Conservation (phyloP, 92 coral and sea anemone genomes). For the Pocillopora grandis region DNA sequence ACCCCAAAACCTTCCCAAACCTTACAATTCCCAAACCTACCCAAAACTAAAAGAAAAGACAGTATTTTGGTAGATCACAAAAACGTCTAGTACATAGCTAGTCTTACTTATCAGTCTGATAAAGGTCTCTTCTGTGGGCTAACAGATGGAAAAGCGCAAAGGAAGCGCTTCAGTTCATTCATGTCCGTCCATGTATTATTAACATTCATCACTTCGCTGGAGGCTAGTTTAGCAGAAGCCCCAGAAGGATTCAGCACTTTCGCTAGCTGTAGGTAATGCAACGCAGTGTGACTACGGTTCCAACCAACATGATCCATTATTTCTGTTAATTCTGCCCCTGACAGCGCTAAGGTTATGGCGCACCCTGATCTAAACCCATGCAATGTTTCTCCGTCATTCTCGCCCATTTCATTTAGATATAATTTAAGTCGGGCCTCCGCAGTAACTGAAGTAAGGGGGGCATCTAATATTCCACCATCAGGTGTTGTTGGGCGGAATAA, state of each 20-base stretch:
- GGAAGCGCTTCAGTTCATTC: conserved; percentile 39
- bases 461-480: conserved; percentile 27
- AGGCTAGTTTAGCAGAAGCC: conserved; percentile 38
- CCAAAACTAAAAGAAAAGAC: too few species aligned
- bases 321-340: conserved; percentile 33
- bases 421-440: conserved; percentile 43
- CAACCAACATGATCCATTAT: conserved; percentile 48
- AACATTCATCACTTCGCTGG: conserved; percentile 2
- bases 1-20: too few species aligned
- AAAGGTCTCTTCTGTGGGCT: not conserved
- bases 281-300: conserved; percentile 37
- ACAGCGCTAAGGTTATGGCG: conserved; percentile 38
- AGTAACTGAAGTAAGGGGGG: conserved; percentile 28
- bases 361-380: conserved; percentile 49
- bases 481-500: conserved; percentile 53
- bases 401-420: conserved; percentile 38
- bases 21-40: too few species aligned
- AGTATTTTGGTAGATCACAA: too few species aligned
- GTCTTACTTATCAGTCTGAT: not conserved
- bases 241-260: conserved; percentile 35
- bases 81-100: not conserved
- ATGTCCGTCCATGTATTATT: conserved; percentile 26
- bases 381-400: conserved; percentile 38
- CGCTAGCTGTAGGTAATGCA: conserved; percentile 40
- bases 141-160: conserved; percentile 35